Base-by-base conservation (phyloP, 2,113 vertebrate genomes). In the Paratilapia polleni region DNA sequence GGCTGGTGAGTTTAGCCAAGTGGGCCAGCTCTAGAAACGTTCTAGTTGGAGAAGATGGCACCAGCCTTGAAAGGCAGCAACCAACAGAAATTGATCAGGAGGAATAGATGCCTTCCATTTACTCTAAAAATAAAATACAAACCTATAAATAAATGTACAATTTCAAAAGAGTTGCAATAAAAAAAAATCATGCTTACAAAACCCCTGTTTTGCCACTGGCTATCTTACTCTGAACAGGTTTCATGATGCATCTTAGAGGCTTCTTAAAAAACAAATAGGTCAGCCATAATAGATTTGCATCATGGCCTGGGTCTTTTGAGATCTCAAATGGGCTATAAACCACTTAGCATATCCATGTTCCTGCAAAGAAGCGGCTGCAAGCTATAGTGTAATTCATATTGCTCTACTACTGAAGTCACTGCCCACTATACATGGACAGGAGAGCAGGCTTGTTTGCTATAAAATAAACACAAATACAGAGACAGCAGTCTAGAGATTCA, bases 211-310 rank as follows among this genome's bases (percentile, higher is more conserved):
- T 61, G 74, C 88, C 77, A 38, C 34, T 58, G 58, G 78, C 73
- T 74, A 76, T 81, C 24, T 86, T 61, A 62, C 83, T 86, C 52
- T 77, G 49, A 78, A 85, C 77, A 85, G 78, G 75, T 87, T 81
- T 75, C 38, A 73, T 36, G 13, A 26, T 56, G 20, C 75, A 57
- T 80, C 54, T 77, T 11, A 22, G 17, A 79, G 26, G 47, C 34
- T 77, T 28, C 66, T 60, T 26, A 81, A 56, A 84, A 89, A 87
- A 75, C 84, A 90, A 89, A 87, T 66, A 78, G 83, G 86, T 92
- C 81, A 90, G 68, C 87, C 24, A 76, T 85, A 88, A 93, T 83
- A 41, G 78, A 85, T 80, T 59, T 87, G 41, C 62, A 85, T 90
- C 43, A 80, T 15, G 24, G 63, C 12, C 43, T 36, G n/a, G 31